These are phyloP conservation scores for Pediacus dermestoides DNA, from an alignment of 2,888 invertebrate species.

Conservation along the genomic window DNA sequence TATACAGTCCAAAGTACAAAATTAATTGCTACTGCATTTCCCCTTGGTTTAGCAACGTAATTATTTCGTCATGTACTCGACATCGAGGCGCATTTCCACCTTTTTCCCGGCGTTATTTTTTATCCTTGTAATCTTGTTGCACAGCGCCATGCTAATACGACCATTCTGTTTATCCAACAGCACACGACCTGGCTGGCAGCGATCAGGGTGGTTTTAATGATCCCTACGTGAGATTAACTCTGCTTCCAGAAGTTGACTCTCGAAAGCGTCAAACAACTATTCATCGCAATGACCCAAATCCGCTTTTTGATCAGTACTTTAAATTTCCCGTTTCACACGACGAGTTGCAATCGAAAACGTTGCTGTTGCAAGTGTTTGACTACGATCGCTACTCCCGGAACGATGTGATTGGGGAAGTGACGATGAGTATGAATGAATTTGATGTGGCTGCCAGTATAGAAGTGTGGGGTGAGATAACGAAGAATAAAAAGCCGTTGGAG, in stretches of 20 bases:
- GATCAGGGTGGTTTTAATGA: slow-evolving; percentile 87
- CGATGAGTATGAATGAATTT: slow-evolving; percentile 72
- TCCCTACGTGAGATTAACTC: slow-evolving; percentile 77
- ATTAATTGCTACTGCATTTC: too few species aligned
- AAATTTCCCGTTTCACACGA: slow-evolving; percentile 90
- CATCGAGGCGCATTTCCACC: too few species aligned
- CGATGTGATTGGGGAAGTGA: slow-evolving; percentile 80
- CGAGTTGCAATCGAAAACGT: slow-evolving; percentile 74
- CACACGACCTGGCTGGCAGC: slow-evolving; percentile 78
- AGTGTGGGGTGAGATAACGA: slow-evolving; percentile 84
- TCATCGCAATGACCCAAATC: slow-evolving; percentile 79
- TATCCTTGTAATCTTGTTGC: too few species aligned
- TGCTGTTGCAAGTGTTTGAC: slow-evolving; percentile 69
- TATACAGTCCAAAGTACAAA: too few species aligned
- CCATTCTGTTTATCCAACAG: too few species aligned
- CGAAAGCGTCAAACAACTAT: slow-evolving; percentile 82
- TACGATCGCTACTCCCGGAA: slow-evolving; percentile 78
- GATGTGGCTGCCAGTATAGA: slow-evolving; percentile 75
- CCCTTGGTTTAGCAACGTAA: too few species aligned
- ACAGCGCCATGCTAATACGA: too few species aligned
- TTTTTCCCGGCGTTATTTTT: too few species aligned
- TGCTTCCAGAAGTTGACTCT: slow-evolving; percentile 81
- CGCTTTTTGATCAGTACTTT: slow-evolving; percentile 87
- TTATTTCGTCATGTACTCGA: too few species aligned
- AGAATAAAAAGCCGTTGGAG: slow-evolving; percentile 77